Evolutionary conservation across 2,113 vertebrate species (phyloP).

Genomic region (Vidua chalybeata): DNA sequence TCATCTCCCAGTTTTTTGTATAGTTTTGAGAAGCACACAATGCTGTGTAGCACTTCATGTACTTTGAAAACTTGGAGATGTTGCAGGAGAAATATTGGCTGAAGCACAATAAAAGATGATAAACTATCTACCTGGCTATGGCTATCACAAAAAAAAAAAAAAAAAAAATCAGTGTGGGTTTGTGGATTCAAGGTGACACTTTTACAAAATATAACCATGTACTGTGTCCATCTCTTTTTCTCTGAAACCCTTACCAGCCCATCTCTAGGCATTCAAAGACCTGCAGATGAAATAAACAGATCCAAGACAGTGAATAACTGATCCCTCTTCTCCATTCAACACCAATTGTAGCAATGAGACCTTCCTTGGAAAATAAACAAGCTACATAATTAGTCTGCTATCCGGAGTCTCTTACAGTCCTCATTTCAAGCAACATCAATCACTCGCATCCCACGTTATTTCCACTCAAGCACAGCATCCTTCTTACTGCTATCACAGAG

Average conservation of each 20-base stretch:
- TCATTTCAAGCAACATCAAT: conserved; percentile 17
- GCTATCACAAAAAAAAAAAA: background rate
- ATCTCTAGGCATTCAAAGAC: background rate
- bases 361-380: conserved; percentile 6
- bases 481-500: background rate
- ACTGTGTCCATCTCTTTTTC: background rate
- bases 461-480: background rate
- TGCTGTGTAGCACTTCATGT: background rate
- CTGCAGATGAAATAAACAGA: background rate
- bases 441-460: background rate
- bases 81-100: background rate
- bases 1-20: background rate
- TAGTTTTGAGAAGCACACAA: background rate
- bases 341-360: background rate
- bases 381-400: background rate
- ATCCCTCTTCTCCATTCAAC: background rate
- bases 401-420: background rate
- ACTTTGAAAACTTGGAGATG: background rate
- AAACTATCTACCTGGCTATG: background rate
- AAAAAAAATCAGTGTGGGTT: background rate
- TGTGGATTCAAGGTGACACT: background rate
- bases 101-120: background rate
- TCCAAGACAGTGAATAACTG: background rate
- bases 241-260: background rate
- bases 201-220: background rate